Conservation (phyloP, 2,797 vertebrate species). For the Ambastaia sidthimunki region DNA sequence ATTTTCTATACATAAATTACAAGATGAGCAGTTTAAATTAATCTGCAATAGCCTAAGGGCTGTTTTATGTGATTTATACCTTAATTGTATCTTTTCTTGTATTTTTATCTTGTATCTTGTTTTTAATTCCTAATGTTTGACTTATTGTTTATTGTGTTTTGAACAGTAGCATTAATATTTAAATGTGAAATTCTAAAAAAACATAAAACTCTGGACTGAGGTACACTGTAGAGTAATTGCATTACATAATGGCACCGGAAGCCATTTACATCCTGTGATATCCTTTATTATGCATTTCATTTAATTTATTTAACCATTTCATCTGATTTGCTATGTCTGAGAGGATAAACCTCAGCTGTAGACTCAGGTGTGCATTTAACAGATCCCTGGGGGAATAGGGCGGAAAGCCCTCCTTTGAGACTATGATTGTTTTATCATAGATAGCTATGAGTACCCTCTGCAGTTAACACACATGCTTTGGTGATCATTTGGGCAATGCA, state of each 20-base stretch:
- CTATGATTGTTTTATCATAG: not conserved
- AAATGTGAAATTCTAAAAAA: not conserved
- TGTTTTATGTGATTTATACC: too few relatives aligned
- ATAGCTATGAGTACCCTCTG: conserved; percentile 8
- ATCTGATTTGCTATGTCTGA: conserved; percentile 28
- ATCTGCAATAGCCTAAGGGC: not conserved
- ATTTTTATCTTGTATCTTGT: too few relatives aligned
- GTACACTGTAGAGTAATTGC: not conserved
- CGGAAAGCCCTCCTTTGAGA: conserved; percentile 11
- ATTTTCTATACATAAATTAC: not conserved
- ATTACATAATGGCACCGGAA: not conserved
- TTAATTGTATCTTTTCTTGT: too few relatives aligned
- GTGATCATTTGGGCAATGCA: too few relatives aligned
- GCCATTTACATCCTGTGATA: not conserved
- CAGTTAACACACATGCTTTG: too few relatives aligned
- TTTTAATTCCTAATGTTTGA: not conserved
- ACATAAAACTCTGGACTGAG: not conserved
- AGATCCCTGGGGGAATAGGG: conserved; percentile 1
- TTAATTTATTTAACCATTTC: not conserved
- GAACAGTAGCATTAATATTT: too few relatives aligned
- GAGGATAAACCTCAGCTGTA: conserved; percentile 34
- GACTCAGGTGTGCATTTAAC: conserved; percentile 13
- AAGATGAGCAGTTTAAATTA: not conserved
- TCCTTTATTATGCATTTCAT: conserved; percentile 1
- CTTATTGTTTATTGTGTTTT: too few relatives aligned